Evolutionary conservation across 2,797 vertebrate genomes (phyloP), one percentile per base, ranked within the genome.

Genomic region (Manis pentadactyla): DNA sequence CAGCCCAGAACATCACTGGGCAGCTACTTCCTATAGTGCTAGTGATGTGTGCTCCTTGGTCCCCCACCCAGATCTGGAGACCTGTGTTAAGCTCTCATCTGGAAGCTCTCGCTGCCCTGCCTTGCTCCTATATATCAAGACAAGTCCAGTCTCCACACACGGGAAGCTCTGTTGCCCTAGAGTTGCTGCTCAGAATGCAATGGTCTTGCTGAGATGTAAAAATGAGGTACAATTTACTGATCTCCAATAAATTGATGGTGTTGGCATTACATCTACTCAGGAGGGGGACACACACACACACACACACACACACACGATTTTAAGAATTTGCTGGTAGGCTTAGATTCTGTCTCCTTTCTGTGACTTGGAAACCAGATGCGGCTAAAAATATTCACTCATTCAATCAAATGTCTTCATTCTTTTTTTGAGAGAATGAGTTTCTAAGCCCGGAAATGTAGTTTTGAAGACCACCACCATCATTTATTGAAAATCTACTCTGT

Each of bases 361-460:
- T 23, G 51, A 64, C 15, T 42, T 5, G 39, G 53, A 90, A 90
- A 49, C 11, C 8, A 77, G 39, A 51, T 57, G 53, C 12, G 31
- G 37, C 77, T 93, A 91, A 81, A 93, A 94, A 57, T 53, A 92
- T 34, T 64, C 46, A 39, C 69, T 64, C 46, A 87, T 63, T 88
- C 66, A 37, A 53, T 91, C 57, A 59, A 51, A 61, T 74, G 11
- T 92, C 69, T 88, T 85, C 73, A 61, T 94, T 71, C 37, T 82
- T 92, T 78, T 51, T 83, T 68, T 87, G 63, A 92, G 14, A 86
- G 13, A 94, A 85, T 66, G 53, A 81, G 74, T 88, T 88, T 37
- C 37, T 85, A 88, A 81, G 59, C 39, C n/a, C 49, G 71, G 53
- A 77, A 71, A 90, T 53, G 25, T 17, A 77, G 34, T 13, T 93